Evolutionary conservation across 2,797 vertebrate genomes (phyloP).

Genomic region (Darevskia nairensis): DNA sequence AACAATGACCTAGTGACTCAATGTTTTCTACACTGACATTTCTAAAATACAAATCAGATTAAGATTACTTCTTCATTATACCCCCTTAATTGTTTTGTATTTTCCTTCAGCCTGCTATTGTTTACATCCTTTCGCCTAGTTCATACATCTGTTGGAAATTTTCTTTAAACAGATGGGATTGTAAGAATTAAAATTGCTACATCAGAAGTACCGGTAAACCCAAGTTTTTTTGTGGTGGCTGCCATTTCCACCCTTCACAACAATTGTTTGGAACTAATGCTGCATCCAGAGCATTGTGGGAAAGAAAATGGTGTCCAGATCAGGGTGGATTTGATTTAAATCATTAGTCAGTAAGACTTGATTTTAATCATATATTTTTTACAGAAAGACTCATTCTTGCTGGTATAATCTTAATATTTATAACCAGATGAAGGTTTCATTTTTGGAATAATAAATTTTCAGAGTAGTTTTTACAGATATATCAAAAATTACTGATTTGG

Average conservation of each 20-base stretch:
- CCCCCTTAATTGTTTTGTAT: background rate
- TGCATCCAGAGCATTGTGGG: background rate
- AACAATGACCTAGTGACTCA: slow-evolving; percentile 23
- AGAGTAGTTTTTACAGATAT: too few relatives aligned
- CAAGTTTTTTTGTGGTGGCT: background rate
- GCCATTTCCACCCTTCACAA: background rate
- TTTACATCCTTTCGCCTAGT: background rate
- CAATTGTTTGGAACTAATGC: background rate
- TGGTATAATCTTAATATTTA: too few relatives aligned
- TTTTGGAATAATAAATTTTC: too few relatives aligned
- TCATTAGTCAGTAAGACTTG: too few relatives aligned
- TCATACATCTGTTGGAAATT: background rate
- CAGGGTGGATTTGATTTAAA: too few relatives aligned
- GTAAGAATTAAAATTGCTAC: background rate
- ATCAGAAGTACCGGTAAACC: background rate
- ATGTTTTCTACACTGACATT: fast-evolving
- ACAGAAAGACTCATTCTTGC: too few relatives aligned
- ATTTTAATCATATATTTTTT: too few relatives aligned
- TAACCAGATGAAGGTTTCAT: too few relatives aligned
- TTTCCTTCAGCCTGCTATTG: background rate
- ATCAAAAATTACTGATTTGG: too few relatives aligned
- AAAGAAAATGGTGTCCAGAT: background rate
- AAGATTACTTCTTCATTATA: slow-evolving; percentile 16
- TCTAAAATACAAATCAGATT: background rate
- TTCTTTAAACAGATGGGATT: background rate